phyloP scores from a whole-genome alignment of 2,888 invertebrate species.

The Ernsta delagoae region DNA sequence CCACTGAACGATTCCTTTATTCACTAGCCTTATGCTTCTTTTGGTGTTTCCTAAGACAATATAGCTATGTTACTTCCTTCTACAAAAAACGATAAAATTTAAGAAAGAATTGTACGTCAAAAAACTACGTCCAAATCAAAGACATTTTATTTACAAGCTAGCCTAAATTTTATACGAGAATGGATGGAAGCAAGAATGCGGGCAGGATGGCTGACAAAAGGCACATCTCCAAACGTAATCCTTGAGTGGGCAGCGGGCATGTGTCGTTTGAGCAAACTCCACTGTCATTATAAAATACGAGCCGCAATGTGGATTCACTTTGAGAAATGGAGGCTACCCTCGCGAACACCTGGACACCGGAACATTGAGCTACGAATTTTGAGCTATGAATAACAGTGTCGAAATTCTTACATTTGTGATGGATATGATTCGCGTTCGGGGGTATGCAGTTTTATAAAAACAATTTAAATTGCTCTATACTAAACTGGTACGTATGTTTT shows the following conservation, averaged over 20 bases:
- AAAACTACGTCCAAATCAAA: neutral
- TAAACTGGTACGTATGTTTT: too few relatives aligned
- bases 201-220: slow-evolving; percentile 34
- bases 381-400: slow-evolving; percentile 31
- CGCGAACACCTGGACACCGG: slow-evolving; percentile 69
- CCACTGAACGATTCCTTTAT: too few relatives aligned
- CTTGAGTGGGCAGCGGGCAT: slow-evolving; percentile 76
- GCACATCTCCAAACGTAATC: slow-evolving; percentile 81
- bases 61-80: too few relatives aligned
- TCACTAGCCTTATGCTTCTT: too few relatives aligned
- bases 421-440: neutral
- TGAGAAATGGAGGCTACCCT: slow-evolving; percentile 48
- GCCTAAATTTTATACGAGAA: neutral
- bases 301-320: slow-evolving; percentile 57
- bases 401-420: slow-evolving; percentile 6
- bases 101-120: too few relatives aligned
- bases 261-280: slow-evolving; percentile 74
- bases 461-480: too few relatives aligned
- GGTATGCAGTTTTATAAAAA: too few relatives aligned
- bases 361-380: slow-evolving; percentile 50
- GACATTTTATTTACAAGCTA: neutral
- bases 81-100: too few relatives aligned
- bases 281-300: slow-evolving; percentile 82
- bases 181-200: neutral
- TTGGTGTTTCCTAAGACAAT: too few relatives aligned